Base-by-base conservation (phyloP, 2,888 invertebrate genomes). In the Gastracanthus pulcherrimus region DNA sequence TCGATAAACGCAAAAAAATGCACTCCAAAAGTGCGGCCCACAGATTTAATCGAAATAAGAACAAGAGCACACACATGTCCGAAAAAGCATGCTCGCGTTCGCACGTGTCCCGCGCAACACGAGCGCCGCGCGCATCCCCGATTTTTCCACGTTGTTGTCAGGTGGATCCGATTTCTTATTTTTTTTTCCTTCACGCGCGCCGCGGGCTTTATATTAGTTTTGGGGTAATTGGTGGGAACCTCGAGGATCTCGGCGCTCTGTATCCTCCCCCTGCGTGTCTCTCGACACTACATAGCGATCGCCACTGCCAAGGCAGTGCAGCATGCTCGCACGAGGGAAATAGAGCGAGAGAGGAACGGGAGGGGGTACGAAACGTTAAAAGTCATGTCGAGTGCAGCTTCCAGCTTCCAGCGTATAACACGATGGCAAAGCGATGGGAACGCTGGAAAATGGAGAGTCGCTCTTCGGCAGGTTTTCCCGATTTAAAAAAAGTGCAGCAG, bases 161-260 rank as follows among this genome's bases (percentile, higher is more conserved):
- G 77, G 77, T 78, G 77, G 70, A 71, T 71, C 71, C 64, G 64
- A 78, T 78, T 70, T 64, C 77, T 51, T 16, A 34, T 23, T 36
- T 51, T 36, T 75, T n/a, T 26, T 55, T 26, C 55, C 26, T n/a
- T 51, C 51, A 51, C 19, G 19, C 51, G n/a, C n/a, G n/a, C n/a
- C n/a, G n/a, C n/a, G n/a, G n/a, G n/a, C n/a, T 36, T 23, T 36
- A 36, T 19, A 64, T 64, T 11, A 19, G 11, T 38, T 36, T 34
- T 38, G 45, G 45, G 45, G 41, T 76, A 76, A 76, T 76, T 76
- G 76, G 66, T 67, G 76, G 76, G 67, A 76, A 67, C 38, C 1
- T 6, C 9, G 60, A n/a, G n/a, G n/a, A 11, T 55, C 51, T 31
- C 29, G 29, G 23, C 51, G n/a, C n/a, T n/a, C n/a, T n/a, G n/a